phyloP scores from a whole-genome alignment of 2,888 invertebrate genomes.

The Pandemis heparana region DNA sequence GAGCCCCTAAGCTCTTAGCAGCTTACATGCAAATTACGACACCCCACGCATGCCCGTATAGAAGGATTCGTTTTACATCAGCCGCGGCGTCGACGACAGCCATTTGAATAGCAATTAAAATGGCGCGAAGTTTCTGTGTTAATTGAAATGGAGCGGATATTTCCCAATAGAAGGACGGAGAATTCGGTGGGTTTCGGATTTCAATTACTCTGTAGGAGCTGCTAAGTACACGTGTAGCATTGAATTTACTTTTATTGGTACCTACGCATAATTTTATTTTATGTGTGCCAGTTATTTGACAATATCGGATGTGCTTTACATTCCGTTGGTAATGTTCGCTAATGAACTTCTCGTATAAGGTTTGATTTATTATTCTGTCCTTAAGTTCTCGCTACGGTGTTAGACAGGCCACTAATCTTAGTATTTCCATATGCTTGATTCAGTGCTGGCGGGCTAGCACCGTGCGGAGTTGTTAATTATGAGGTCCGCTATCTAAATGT shows the following conservation, averaged over 20 bases:
- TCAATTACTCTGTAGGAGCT: conserved; percentile 3
- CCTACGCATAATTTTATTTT: conserved; percentile 13
- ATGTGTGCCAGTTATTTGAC: conserved; percentile 20
- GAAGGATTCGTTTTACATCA: conserved; percentile 52
- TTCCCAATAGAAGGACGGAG: conserved; percentile 46
- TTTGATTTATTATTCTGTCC: conserved; percentile 22
- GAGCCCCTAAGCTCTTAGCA: conserved; percentile 73
- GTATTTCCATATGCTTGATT: conserved; percentile 12
- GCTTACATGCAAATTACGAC: conserved; percentile 73
- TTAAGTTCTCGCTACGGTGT: conserved; percentile 11
- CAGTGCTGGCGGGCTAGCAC: conserved; percentile 2
- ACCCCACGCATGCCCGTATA: conserved; percentile 51
- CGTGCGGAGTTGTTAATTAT: conserved; percentile 36
- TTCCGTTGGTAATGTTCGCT: conserved; percentile 6
- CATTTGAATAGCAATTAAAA: conserved; percentile 50
- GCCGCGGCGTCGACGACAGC: conserved; percentile 16
- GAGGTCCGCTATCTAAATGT: conserved; percentile 30
- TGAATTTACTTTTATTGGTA: conserved; percentile 27
- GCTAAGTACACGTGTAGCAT: conserved; percentile 27
- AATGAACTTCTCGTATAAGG: conserved; percentile 13
- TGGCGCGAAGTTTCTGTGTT: conserved; percentile 49
- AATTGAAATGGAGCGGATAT: conserved; percentile 55
- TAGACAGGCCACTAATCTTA: neutral
- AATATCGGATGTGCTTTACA: conserved; percentile 32
- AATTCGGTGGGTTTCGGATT: conserved; percentile 25